Percentiles rank a stretch among this genome's conserved stretches.
Conservation (phyloP, 2,113 vertebrate species). For the Lasiurus borealis region DNA sequence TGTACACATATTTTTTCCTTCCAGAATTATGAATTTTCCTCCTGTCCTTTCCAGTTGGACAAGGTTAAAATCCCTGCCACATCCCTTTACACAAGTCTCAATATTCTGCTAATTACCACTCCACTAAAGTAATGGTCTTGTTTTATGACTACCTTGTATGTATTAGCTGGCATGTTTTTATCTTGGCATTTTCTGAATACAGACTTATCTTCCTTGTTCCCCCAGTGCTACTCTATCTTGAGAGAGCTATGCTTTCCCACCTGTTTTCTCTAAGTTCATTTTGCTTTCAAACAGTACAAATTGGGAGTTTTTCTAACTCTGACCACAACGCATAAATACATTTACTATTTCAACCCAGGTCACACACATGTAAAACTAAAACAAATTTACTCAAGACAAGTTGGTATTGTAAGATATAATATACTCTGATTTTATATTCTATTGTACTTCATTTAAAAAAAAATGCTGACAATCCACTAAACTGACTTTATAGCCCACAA, state of each 20-base stretch:
- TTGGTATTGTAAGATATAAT: background rate
- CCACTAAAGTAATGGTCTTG: background rate
- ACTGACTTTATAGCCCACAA: background rate
- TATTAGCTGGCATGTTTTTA: background rate
- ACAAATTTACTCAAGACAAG: background rate
- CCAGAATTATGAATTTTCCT: slow-evolving; percentile 31
- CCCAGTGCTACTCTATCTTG: background rate
- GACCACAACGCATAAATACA: no score
- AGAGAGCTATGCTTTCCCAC: background rate
- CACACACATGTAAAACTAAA: background rate
- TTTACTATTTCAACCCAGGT: background rate
- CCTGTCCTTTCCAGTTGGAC: slow-evolving; percentile 4
- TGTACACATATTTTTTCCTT: slow-evolving; percentile 17
- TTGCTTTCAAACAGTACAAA: background rate
- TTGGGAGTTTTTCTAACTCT: background rate
- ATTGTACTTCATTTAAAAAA: background rate
- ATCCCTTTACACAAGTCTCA: slow-evolving; percentile 9
- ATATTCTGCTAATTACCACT: background rate
- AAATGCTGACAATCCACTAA: slow-evolving; percentile 1
- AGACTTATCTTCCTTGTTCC: background rate
- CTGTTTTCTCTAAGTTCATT: background rate
- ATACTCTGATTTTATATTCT: background rate
- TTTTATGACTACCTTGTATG: background rate
- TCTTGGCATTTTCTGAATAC: background rate
- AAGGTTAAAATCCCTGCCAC: slow-evolving; percentile 34